Evolutionary conservation across 2,888 invertebrate genomes (phyloP).

Genomic region (Ormyrus labotus): DNA sequence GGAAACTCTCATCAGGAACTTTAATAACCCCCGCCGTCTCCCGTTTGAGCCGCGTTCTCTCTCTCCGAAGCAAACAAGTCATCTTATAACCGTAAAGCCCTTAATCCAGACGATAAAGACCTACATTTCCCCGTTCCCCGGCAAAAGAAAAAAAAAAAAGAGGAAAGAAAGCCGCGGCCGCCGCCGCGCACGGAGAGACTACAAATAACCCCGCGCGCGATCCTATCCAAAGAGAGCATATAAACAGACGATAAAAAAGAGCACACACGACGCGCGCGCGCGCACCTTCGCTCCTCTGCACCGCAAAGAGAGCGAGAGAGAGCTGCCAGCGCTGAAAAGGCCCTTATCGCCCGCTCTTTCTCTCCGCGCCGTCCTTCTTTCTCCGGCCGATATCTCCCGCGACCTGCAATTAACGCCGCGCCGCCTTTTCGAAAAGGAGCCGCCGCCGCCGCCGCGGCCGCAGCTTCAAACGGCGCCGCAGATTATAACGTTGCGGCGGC

Average conservation of each 20-base stretch:
- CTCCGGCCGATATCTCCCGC: slow-evolving; percentile 42
- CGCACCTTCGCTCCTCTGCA: neutral
- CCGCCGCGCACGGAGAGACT: neutral
- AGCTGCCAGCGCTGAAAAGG: neutral
- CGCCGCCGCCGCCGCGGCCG: slow-evolving; percentile 63
- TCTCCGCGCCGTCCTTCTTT: slow-evolving; percentile 8
- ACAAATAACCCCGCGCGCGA: slow-evolving; percentile 16
- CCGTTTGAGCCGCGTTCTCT: neutral
- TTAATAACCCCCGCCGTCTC: neutral
- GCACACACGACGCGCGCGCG: neutral
- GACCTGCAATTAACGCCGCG: slow-evolving; percentile 53
- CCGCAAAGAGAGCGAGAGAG: neutral
- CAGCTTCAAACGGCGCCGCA: slow-evolving; percentile 65
- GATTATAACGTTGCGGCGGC: slow-evolving; percentile 58
- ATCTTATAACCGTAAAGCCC: slow-evolving; percentile 9
- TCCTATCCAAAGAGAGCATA: slow-evolving; percentile 52
- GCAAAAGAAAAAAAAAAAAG: neutral
- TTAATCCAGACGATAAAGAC: slow-evolving; percentile 47
- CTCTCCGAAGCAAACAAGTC: slow-evolving; percentile 1
- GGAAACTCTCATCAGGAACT: neutral
- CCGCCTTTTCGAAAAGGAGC: slow-evolving; percentile 63
- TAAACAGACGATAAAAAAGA: slow-evolving; percentile 43
- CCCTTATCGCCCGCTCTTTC: slow-evolving; percentile 8
- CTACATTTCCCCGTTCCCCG: slow-evolving; percentile 7
- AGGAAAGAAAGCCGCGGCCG: slow-evolving; percentile 5